Conservation (phyloP, 2,888 invertebrate species). For the Trichacis sp. region DNA sequence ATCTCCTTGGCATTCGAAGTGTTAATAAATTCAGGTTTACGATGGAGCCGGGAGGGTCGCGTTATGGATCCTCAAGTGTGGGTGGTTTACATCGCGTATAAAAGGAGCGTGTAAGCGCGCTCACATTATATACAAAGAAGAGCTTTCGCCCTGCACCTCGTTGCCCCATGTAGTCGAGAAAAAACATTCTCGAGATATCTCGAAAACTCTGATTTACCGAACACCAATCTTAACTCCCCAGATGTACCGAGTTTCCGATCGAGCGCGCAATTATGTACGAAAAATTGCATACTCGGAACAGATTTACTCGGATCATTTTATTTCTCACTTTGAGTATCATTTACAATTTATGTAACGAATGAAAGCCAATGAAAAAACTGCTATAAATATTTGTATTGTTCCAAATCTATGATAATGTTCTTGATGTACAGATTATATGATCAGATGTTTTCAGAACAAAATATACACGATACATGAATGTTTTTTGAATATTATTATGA, state of each 20-base stretch:
- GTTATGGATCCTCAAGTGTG: conserved; percentile 54
- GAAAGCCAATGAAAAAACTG: no score
- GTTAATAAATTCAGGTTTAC: conserved; percentile 69
- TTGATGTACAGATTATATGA: no score
- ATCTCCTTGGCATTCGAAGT: conserved; percentile 63
- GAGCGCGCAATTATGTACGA: neutral
- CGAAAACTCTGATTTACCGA: conserved; percentile 29
- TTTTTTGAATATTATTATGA: no score
- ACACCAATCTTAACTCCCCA: conserved; percentile 3
- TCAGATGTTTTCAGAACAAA: no score
- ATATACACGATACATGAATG: no score
- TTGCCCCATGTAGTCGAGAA: conserved; percentile 21
- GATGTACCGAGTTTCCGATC: neutral
- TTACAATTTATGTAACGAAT: no score
- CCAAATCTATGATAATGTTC: no score
- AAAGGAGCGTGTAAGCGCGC: conserved; percentile 42
- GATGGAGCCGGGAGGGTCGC: conserved; percentile 55
- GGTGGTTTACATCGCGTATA: conserved; percentile 46
- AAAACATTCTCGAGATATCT: conserved; percentile 20
- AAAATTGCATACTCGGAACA: no score
- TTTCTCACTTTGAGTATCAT: no score
- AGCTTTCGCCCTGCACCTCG: conserved; percentile 27
- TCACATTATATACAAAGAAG: conserved; percentile 32
- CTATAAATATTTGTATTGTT: no score
- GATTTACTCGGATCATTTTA: no score